Percentiles rank a stretch among this genome's conserved stretches.
Conservation (phyloP, 2,113 vertebrate species). For the Cheilinus undulatus region DNA sequence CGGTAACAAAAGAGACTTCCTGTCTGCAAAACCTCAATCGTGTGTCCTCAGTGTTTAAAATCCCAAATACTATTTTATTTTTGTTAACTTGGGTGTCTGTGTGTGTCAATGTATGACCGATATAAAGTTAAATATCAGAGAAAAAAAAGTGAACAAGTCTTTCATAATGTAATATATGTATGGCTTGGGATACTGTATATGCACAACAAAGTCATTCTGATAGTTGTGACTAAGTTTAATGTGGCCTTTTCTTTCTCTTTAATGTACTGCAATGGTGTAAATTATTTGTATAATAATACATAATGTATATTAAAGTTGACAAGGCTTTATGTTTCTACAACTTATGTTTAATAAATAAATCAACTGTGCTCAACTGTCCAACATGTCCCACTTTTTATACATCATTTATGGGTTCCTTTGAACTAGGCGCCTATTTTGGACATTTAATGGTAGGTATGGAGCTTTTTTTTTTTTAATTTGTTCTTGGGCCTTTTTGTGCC, state of each 20-base stretch:
- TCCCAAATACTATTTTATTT: conserved; percentile 38
- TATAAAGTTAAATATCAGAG: conserved; percentile 41
- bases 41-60: conserved; percentile 66
- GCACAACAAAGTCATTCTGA: conserved; percentile 76
- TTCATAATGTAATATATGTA: conserved; percentile 54
- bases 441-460: too few relatives aligned
- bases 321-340: conserved; percentile 76
- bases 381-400: background rate
- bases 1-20: conserved; percentile 26
- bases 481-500: too few relatives aligned
- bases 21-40: conserved; percentile 62
- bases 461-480: too few relatives aligned
- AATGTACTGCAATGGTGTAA: conserved; percentile 69
- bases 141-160: conserved; percentile 41
- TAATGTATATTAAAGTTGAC: conserved; percentile 62
- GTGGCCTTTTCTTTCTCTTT: conserved; percentile 78
- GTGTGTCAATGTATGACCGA: conserved; percentile 56
- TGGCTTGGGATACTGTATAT: conserved; percentile 62
- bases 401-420: background rate
- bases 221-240: conserved; percentile 65
- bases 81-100: conserved; percentile 53
- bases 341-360: conserved; percentile 75
- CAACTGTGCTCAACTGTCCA: conserved; percentile 53
- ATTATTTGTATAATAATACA: conserved; percentile 69
- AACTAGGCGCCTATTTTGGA: too few relatives aligned